Conservation (phyloP, 2,797 vertebrate genomes). For the Helicolenus hilgendorfi region DNA sequence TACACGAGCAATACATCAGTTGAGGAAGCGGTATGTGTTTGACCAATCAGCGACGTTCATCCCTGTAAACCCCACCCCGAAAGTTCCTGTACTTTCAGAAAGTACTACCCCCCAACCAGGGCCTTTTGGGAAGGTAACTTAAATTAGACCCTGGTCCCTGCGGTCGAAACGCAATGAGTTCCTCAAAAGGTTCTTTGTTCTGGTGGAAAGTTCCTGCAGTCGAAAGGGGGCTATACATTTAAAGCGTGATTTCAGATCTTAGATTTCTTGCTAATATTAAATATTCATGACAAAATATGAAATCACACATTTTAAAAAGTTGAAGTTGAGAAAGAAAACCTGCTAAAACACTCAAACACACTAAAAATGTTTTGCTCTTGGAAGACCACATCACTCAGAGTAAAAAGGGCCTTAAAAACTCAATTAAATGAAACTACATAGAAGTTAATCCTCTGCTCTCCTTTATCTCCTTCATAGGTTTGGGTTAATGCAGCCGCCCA, state of each 20-base stretch:
- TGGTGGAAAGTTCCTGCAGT: too few species aligned
- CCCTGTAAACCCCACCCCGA: too few species aligned
- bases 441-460: not conserved
- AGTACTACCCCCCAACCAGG: too few species aligned
- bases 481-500: constrained; percentile 91
- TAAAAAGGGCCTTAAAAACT: not conserved
- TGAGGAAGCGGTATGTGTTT: too few species aligned
- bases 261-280: not conserved
- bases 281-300: not conserved
- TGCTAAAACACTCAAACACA: not conserved
- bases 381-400: not conserved
- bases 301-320: not conserved
- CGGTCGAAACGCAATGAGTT: too few species aligned
- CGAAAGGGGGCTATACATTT: not conserved
- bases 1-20: too few species aligned
- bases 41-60: too few species aligned
- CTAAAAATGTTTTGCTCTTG: not conserved
- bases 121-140: too few species aligned
- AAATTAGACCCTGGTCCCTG: too few species aligned
- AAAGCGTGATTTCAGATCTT: not conserved
- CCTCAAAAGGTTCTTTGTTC: too few species aligned
- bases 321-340: not conserved
- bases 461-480: constrained; percentile 69
- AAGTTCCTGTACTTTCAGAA: too few species aligned
- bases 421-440: not conserved